phyloP scores from a whole-genome alignment of 2,113 vertebrate species.

The Pavo muticus region DNA sequence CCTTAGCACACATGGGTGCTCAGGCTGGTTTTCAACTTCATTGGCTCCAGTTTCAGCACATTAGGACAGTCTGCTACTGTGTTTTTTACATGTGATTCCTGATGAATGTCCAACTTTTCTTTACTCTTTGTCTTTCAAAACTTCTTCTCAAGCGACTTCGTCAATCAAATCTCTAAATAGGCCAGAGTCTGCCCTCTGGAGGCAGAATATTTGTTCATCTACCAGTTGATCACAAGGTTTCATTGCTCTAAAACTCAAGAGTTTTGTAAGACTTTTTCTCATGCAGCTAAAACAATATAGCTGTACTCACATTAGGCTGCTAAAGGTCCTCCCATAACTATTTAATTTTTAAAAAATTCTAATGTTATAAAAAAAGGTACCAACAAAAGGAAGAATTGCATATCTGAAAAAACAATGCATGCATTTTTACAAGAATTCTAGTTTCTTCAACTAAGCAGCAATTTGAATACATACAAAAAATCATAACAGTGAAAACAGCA shows the following conservation, averaged over 20 bases:
- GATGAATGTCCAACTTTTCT: not conserved
- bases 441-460: not conserved
- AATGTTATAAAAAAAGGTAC: not conserved
- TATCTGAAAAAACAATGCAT: not conserved
- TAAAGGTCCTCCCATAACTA: not conserved
- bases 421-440: not conserved
- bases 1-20: not conserved
- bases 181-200: not conserved
- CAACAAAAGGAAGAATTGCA: not conserved
- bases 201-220: not conserved
- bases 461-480: not conserved
- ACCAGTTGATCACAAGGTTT: not conserved
- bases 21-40: not conserved
- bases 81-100: not conserved
- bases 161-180: not conserved
- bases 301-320: not conserved
- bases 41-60: not conserved
- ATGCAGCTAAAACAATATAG: not conserved
- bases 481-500: not conserved
- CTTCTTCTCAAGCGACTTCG: not conserved
- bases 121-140: not conserved
- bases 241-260: not conserved
- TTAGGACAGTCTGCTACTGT: not conserved
- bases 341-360: not conserved
- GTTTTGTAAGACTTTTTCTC: not conserved